Evolutionary conservation across 1,140 invertebrate species (phyloP), one percentile per base, ranked within the genome.

Genomic region (Acromyrmex charruanus): DNA sequence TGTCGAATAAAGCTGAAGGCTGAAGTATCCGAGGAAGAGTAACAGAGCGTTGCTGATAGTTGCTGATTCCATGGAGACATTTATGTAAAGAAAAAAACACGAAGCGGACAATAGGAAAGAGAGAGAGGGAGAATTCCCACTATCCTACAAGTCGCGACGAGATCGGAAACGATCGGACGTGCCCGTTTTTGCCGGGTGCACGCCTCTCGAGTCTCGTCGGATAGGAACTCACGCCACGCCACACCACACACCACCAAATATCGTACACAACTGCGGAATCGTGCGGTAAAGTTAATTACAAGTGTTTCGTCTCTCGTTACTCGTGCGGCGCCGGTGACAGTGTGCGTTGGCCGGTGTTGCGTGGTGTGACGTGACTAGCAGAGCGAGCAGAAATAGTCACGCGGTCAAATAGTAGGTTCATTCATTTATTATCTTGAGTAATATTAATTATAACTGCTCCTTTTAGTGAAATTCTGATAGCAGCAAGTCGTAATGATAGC

Each of bases 111-210:
- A 9, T 4, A n/a, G n/a, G 31, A 35, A 10, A 21, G 1, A 71
- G 16, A 16, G 9, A 31, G 16, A 18, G 49, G 12, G 51, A 55
- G 28, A 5, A 18, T 25, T 53, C 59, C 59, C 39, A 61, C 59
- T 14, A 25, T 49, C 3, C 44, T 49, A 14, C 49, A 10, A 12
- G 49, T 49, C 49, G 9, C 49, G 12, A 12, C 12, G 28, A 79
- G 39, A 79, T 68, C 65, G 49, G 49, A 7, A 3, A 25, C 28
- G 31, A 81, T 80, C 65, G 63, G 77, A 68, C 9, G 16, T 16
- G 49, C n/a, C 51, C 44, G 59, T 65, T 28, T 31, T 68, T 58
- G 77, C 77, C 77, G 49, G 49, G 12, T 49, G 63, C 63, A 21
- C 31, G 21, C 31, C 65, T 35, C 31, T 35, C 31, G 31, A 35